Evolutionary conservation across 2,888 invertebrate genomes (phyloP).

Genomic region (Ceramica pisi): DNA sequence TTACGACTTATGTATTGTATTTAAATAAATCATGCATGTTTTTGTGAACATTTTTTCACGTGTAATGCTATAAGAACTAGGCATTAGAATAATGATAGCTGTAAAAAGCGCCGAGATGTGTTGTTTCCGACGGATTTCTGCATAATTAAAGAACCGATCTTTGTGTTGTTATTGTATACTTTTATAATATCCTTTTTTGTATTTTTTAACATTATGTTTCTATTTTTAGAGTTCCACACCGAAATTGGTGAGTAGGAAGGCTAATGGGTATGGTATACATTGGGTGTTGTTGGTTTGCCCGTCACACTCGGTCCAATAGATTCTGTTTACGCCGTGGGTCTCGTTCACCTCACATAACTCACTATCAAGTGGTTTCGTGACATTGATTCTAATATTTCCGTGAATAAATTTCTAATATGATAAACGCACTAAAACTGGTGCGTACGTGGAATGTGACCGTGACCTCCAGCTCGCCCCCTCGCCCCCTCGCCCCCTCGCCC

Average conservation of each 20-base stretch:
- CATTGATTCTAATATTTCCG: conserved; percentile 41
- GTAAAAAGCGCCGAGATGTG: conserved; percentile 28
- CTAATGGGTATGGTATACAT: neutral
- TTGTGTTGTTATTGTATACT: conserved; percentile 22
- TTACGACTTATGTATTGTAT: conserved; percentile 27
- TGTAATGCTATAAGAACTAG: conserved; percentile 31
- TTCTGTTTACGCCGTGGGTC: neutral
- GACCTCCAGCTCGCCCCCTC: conserved; percentile 16
- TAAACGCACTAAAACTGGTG: conserved; percentile 3
- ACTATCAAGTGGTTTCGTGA: neutral
- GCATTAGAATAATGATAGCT: conserved; percentile 19
- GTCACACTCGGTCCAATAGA: neutral
- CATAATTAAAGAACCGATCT: conserved; percentile 43
- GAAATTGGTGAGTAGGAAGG: neutral
- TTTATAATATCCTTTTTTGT: conserved; percentile 14
- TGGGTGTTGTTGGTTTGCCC: neutral
- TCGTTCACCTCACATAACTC: conserved; percentile 13
- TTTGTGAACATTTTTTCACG: conserved; percentile 40
- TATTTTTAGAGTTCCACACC: neutral
- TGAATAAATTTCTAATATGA: conserved; percentile 25
- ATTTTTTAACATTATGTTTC: conserved; percentile 8
- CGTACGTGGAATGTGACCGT: neutral
- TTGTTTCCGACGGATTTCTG: conserved; percentile 44
- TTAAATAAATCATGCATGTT: conserved; percentile 51
- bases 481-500: no score